Evolutionary conservation across 2,888 invertebrate genomes (phyloP), one percentile per base, ranked within the genome.

Genomic region (Girardia tigrina): DNA sequence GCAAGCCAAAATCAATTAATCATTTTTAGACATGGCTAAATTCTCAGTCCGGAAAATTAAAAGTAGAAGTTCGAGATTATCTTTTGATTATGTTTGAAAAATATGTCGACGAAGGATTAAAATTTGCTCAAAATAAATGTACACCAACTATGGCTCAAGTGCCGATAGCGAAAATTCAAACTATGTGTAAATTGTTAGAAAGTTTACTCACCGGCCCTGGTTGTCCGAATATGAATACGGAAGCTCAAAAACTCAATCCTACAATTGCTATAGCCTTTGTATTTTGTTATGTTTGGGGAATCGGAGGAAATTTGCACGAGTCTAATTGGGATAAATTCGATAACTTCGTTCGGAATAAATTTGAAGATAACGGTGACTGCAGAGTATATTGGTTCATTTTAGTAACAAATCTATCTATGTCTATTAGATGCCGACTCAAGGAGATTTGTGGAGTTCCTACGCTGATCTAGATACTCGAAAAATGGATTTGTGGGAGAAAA

Each of bases 221-320:
- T 0, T 86, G 87, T 0, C 84, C 88, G 4, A 89, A 89, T 77
- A 88, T 88, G 78, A 86, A 87, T 8, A 86, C 87, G 77, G 87
- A 87, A 76, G 81, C 81, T 8, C 78, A 81, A 27, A 85, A 86
- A 77, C 84, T 89, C 0, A 87, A 88, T 80, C 85, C 86, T 2
- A 88, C 90, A 78, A 82, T 92, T 0, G 88, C 88, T 0, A 90
- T 91, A 80, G 88, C 89, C 28, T 93, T 92, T 81, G 85, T 90
- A 29, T 91, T 91, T 85, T 87, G 89, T 72, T 90, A 90, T 80
- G 84, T 91, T 0, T 94, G 93, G 93, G 87, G 90, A 0, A 84
- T 92, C 26, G 91, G 91, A n/a, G 92, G 92, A 0, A 92, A 92
- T 82, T 87, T 91, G 1, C 83, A 87, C 0, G 91, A 92, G 78